Conservation (phyloP, 2,797 vertebrate species). For the Urocyon cinereoargenteus region DNA sequence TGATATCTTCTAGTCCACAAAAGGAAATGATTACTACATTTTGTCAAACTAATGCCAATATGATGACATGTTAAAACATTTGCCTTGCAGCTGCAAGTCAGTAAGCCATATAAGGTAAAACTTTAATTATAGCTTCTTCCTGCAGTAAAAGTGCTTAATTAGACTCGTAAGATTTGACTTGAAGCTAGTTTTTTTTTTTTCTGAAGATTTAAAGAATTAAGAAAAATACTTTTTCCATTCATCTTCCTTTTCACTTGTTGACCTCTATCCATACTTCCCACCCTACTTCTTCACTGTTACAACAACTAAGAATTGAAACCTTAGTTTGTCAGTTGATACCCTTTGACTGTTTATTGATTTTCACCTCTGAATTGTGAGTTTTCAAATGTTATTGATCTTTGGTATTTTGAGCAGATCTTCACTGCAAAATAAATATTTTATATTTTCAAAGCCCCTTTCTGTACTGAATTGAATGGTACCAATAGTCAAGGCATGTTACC, state of each 20-base stretch:
- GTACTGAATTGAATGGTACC: neutral
- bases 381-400: constrained; percentile 26
- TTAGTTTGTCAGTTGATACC: neutral
- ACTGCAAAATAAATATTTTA: constrained; percentile 34
- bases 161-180: constrained; percentile 77
- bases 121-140: constrained; percentile 79
- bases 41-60: constrained; percentile 80
- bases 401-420: constrained; percentile 12
- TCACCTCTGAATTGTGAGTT: constrained; percentile 54
- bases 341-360: constrained; percentile 28
- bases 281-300: neutral
- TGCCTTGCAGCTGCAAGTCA: constrained; percentile 76
- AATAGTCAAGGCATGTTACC: neutral
- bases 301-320: neutral
- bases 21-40: constrained; percentile 77
- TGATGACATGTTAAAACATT: constrained; percentile 75
- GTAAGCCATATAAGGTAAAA: constrained; percentile 78
- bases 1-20: constrained; percentile 71
- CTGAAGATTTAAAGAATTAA: constrained; percentile 65
- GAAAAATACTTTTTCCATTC: constrained; percentile 52
- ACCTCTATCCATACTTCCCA: neutral
- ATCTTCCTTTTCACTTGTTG: constrained; percentile 13
- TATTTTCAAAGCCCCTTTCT: neutral
- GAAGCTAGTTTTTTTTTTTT: constrained; percentile 57
- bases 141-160: constrained; percentile 76